Percentiles rank a stretch among this genome's conserved stretches.
Evolutionary conservation across 2,113 vertebrate genomes (phyloP).

Genomic region (Bos javanicus): DNA sequence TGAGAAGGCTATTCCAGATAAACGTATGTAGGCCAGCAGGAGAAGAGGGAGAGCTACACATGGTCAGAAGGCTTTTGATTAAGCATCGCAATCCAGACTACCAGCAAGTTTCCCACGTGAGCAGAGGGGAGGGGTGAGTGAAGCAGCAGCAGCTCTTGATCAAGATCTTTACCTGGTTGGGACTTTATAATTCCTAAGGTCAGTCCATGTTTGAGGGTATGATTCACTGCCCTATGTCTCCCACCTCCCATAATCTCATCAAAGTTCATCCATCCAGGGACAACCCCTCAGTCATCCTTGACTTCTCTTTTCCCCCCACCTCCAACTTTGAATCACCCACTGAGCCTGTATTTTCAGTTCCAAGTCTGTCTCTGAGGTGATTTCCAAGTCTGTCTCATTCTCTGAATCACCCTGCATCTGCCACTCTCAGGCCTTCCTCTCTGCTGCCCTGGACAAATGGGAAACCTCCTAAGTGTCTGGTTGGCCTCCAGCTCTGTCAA

Average conservation of each 20-base stretch:
- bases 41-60: background rate
- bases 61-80: background rate
- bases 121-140: background rate
- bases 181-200: background rate
- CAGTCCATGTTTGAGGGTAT: background rate
- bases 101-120: background rate
- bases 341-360: background rate
- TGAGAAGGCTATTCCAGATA: background rate
- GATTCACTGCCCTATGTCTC: background rate
- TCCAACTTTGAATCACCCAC: background rate
- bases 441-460: background rate
- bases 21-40: background rate
- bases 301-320: background rate
- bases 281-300: background rate
- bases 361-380: background rate
- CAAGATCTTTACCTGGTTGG: background rate
- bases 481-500: background rate
- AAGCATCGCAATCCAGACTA: background rate
- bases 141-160: background rate
- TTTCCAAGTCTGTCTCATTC: background rate
- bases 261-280: background rate
- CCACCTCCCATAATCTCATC: no score
- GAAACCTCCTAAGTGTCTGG: background rate
- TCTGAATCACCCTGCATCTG: background rate
- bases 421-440: background rate